These are phyloP conservation scores for Manis crassicaudata DNA, from an alignment of 2,797 vertebrate genomes.

Conservation along the genomic window DNA sequence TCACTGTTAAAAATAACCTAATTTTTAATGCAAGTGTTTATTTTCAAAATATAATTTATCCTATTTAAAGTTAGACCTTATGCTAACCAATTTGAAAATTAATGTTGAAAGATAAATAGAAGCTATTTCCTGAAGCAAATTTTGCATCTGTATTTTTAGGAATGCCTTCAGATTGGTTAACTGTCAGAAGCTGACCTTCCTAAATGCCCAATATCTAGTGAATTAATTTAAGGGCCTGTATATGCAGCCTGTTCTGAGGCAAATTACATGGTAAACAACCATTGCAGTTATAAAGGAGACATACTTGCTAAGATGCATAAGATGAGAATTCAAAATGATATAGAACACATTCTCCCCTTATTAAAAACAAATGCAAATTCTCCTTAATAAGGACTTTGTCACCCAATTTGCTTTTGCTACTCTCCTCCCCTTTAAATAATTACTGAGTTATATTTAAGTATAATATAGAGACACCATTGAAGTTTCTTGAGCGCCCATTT, in stretches of 20 bases:
- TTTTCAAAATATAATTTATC: slow-evolving; percentile 61
- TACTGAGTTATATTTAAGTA: slow-evolving; percentile 23
- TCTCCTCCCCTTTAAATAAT: neutral
- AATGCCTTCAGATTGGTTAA: slow-evolving; percentile 45
- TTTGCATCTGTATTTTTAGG: slow-evolving; percentile 61
- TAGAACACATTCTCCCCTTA: slow-evolving; percentile 1
- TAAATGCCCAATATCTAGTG: neutral
- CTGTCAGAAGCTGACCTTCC: slow-evolving; percentile 55
- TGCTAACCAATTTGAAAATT: slow-evolving; percentile 58
- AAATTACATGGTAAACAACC: slow-evolving; percentile 33
- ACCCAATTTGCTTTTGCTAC: neutral
- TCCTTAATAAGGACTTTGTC: neutral
- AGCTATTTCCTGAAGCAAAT: slow-evolving; percentile 64
- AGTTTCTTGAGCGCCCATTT: slow-evolving; percentile 15
- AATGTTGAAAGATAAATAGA: slow-evolving; percentile 64
- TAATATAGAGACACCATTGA: slow-evolving; percentile 28
- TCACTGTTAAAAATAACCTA: slow-evolving; percentile 1
- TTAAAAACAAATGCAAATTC: slow-evolving; percentile 38
- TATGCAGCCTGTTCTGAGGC: neutral
- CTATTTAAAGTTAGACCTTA: slow-evolving; percentile 62
- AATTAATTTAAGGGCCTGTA: slow-evolving; percentile 46
- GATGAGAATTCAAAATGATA: slow-evolving; percentile 25
- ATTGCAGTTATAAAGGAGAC: neutral
- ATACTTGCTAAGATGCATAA: neutral
- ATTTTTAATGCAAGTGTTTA: slow-evolving; percentile 40